Base-by-base conservation (phyloP, 2,888 invertebrate genomes). In the Laspeyria flexula region DNA sequence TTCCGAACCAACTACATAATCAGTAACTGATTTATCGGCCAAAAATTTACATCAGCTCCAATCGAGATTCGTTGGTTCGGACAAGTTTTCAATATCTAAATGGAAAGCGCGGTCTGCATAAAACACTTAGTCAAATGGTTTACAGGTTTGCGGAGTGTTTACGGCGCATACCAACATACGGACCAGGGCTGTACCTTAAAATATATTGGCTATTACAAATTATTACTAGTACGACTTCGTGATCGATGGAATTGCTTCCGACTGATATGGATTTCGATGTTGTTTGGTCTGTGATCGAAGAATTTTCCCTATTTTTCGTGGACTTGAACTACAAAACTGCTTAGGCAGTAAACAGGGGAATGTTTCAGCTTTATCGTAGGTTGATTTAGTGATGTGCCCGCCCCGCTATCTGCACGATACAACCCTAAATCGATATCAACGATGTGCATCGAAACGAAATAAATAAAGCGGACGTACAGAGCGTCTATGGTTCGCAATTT, bases 101-200 rank as follows among this genome's bases (percentile, higher is more conserved):
- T 86, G 82, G 84, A 72, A 67, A 65, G 52, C 49, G 59, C 51
- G 58, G 70, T 68, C 79, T 76, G 85, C 85, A 85, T 81, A 76
- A 79, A 85, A 80, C 86, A 86, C 86, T 86, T 84, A 85, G 77
- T 78, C 76, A 82, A 86, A 86, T 86, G 79, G 82, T 75, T 79
- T 80, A 83, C 81, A 75, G 74, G 74, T 79, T 73, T 64, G 69
- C 58, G 50, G 59, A 53, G 69, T 72, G 80, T 81, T 82, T 81
- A 80, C 75, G 59, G 55, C 51, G 49, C 56, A 58, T 46, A 67
- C 53, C 42, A 41, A 63, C 42, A 49, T 53, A 49, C 18, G 13
- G 18, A 29, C 21, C 30, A 60, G 65, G 68, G 57, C 1, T 65
- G 53, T 10, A 16, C 18, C 21, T 50, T 35, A 38, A 49, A 43